Evolutionary conservation across 2,888 invertebrate species (phyloP).

Genomic region (Adineta ricciae): DNA sequence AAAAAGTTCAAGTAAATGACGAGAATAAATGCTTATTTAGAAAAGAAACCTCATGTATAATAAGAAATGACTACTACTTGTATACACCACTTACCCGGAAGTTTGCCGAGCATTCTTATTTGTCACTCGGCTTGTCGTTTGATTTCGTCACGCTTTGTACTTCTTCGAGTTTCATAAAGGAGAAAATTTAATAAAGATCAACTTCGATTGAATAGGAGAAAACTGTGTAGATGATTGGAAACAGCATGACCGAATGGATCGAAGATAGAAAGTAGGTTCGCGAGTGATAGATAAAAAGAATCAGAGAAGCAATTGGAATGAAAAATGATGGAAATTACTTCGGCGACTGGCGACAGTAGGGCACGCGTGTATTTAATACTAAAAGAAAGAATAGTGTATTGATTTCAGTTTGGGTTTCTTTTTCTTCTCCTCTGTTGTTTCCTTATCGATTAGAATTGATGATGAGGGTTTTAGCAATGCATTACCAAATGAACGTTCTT

Average conservation of each 20-base stretch:
- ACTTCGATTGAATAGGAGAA: not conserved
- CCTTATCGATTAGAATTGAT: slow-evolving; percentile 3
- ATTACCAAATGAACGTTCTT: not conserved
- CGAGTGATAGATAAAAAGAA: not conserved
- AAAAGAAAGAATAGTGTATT: not conserved
- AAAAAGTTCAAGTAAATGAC: not conserved
- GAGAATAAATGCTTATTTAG: not conserved
- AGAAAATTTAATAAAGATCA: not conserved
- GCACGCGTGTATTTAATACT: not conserved
- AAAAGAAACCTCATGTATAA: not conserved
- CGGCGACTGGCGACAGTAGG: not conserved
- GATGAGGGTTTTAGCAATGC: not conserved
- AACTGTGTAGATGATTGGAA: not conserved
- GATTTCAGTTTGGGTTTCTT: not conserved
- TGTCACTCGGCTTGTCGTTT: not conserved
- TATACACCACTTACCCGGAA: not conserved
- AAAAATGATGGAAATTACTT: not conserved
- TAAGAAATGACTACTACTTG: not conserved
- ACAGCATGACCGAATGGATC: not conserved
- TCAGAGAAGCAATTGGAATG: not conserved
- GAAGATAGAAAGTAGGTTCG: not conserved
- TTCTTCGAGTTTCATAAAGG: not conserved
- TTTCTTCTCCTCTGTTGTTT: not conserved
- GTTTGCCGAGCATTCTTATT: not conserved
- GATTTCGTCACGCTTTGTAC: not conserved